Conservation (phyloP, 2,888 invertebrate genomes). For the Seladonia tumulorum region DNA sequence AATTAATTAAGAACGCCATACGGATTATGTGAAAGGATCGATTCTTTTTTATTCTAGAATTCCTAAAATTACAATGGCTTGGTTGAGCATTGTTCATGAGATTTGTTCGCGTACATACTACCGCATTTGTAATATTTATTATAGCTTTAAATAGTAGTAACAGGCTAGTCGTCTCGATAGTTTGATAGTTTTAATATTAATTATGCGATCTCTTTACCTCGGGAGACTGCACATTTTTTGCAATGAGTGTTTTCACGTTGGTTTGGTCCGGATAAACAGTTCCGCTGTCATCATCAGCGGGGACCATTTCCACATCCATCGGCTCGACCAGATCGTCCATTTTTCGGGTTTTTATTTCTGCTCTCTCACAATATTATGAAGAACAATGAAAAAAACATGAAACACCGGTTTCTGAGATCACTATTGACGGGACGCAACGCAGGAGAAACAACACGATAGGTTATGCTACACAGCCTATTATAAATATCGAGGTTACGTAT, state of each 20-base stretch:
- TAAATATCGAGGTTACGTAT: slow-evolving; percentile 35
- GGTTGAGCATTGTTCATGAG: not conserved
- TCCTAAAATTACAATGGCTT: not conserved
- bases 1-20: not conserved
- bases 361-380: slow-evolving; percentile 10
- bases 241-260: slow-evolving; percentile 23
- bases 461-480: slow-evolving; percentile 62
- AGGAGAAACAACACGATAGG: slow-evolving; percentile 55
- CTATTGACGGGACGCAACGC: slow-evolving; percentile 41
- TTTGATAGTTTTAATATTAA: not conserved
- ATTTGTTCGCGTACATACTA: not conserved
- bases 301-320: slow-evolving; percentile 85
- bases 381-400: slow-evolving; percentile 11
- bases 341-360: slow-evolving; percentile 67
- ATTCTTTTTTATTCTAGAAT: not conserved
- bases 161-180: not conserved
- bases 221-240: slow-evolving; percentile 27
- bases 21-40: not conserved
- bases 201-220: slow-evolving; percentile 39
- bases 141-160: not conserved
- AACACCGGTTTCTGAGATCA: not conserved
- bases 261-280: slow-evolving; percentile 35
- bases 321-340: slow-evolving; percentile 83
- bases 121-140: not conserved
- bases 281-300: slow-evolving; percentile 33